These are phyloP conservation scores for Morone saxatilis DNA, from an alignment of 2,113 vertebrate species.

Conservation along the genomic window DNA sequence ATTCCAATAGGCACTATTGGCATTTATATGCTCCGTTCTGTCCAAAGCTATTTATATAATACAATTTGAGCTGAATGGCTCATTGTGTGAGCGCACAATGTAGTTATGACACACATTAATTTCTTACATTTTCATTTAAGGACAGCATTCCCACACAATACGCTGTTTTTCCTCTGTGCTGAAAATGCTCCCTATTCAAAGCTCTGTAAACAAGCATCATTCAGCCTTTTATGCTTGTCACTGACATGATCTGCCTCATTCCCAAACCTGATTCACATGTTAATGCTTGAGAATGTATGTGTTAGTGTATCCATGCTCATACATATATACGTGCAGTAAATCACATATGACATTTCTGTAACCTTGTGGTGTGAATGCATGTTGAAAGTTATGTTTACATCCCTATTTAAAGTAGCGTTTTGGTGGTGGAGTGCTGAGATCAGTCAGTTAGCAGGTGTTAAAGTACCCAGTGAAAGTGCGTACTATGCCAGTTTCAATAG, in stretches of 20 bases:
- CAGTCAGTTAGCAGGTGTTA: conserved; percentile 61
- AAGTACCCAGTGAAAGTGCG: conserved; percentile 48
- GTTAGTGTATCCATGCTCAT: not conserved
- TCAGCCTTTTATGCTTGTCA: conserved; percentile 51
- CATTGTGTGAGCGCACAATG: conserved; percentile 74
- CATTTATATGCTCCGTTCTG: conserved; percentile 52
- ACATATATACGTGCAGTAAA: not conserved
- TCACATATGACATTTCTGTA: not conserved
- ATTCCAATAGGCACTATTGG: conserved; percentile 74
- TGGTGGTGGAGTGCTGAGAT: conserved; percentile 23
- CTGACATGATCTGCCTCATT: conserved; percentile 35
- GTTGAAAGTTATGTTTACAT: not conserved
- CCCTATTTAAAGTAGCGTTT: conserved; percentile 9
- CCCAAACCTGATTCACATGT: conserved; percentile 1
- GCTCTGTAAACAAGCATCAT: conserved; percentile 44
- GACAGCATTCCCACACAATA: conserved; percentile 40
- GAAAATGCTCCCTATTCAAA: conserved; percentile 44
- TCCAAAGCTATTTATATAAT: conserved; percentile 73
- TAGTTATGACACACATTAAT: conserved; percentile 65
- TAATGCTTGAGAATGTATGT: not conserved
- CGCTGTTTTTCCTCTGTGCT: conserved; percentile 28
- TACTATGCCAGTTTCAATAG: conserved; percentile 37
- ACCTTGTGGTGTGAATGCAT: not conserved
- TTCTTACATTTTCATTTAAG: conserved; percentile 68
- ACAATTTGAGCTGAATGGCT: conserved; percentile 72